Percentiles rank a stretch among this genome's conserved stretches.
phyloP scores from a whole-genome alignment of 2,888 invertebrate species.

The Zygogramma bicolorata region DNA sequence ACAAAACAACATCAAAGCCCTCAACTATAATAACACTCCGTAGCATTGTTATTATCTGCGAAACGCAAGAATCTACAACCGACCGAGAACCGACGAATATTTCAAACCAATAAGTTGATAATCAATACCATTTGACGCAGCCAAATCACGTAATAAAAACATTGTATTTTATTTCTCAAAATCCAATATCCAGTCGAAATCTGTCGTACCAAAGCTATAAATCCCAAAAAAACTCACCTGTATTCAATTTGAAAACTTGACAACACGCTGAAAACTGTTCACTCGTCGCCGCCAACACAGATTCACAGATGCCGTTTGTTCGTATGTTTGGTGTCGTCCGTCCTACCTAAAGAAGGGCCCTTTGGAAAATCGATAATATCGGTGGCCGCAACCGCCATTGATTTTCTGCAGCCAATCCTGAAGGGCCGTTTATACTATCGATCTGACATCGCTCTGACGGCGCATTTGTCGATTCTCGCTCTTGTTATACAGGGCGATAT shows the following conservation, averaged over 20 bases:
- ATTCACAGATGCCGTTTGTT: conserved; percentile 13
- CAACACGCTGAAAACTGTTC: not conserved
- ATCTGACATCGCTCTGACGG: conserved; percentile 68
- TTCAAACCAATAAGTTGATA: conserved; percentile 2
- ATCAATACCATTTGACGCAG: conserved; percentile 6
- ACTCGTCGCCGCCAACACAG: not conserved
- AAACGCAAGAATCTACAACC: no score
- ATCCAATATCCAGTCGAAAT: not conserved
- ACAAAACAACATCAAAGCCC: no score
- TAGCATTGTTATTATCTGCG: no score
- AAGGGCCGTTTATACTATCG: conserved; percentile 84
- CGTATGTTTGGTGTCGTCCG: no score
- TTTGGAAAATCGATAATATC: conserved; percentile 78
- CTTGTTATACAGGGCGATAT: conserved; percentile 8
- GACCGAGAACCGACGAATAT: not conserved
- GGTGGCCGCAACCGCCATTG: conserved; percentile 74
- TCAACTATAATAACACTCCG: no score
- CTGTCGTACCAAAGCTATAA: not conserved
- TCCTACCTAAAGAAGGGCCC: no score
- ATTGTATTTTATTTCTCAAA: not conserved
- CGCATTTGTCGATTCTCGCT: conserved; percentile 52
- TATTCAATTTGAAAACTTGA: not conserved
- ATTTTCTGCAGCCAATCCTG: conserved; percentile 78
- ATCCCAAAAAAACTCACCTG: not conserved
- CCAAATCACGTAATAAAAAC: not conserved